Evolutionary conservation across 2,888 invertebrate species (phyloP), one percentile per base, ranked within the genome.

Genomic region (Eustalomyia histrio): DNA sequence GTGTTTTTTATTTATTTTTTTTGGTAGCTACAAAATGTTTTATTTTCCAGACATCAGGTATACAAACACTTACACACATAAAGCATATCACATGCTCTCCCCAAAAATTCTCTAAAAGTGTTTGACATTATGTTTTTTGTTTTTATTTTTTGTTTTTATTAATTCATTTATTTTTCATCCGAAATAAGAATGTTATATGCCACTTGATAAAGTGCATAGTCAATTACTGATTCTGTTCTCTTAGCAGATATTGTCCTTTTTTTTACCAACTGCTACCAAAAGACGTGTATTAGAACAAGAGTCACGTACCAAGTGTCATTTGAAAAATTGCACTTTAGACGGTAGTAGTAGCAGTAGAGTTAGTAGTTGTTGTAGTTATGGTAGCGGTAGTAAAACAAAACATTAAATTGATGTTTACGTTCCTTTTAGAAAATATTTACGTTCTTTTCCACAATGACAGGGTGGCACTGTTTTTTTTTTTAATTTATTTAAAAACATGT

Each of bases 301-400:
- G 81, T 78, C 81, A 81, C 81, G 81, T 81, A 78, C 55, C 61
- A 71, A 81, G 67, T 78, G 78, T 75, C 74, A 71, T 75, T 78
- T 75, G 78, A 78, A 78, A 78, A 81, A 81, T 81, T 81, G 71
- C 81, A 81, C 71, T 81, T 78, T 61, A 72, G 74, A 50, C 67
- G 18, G 69, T 78, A 39, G 21, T 47, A 29, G 55, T 57, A 29
- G 6, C 2, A 57, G 29, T 8, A 17, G 52, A 18, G n/a, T 9
- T 17, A 52, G 52, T 52, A 17, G 29, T 29, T 29, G 29, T 29
- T 29, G 29, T 29, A 29, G 29, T 6, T 4, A 29, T 29, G 16
- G 52, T 8, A 39, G 53, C 14, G 24, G 55, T n/a, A 74, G 63
- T 43, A 60, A 74, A 64, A 29, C 35, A 68, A 76, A 72, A 73